Base-by-base conservation (phyloP, 2,797 vertebrate species). In the Dromococcyx pavoninus region DNA sequence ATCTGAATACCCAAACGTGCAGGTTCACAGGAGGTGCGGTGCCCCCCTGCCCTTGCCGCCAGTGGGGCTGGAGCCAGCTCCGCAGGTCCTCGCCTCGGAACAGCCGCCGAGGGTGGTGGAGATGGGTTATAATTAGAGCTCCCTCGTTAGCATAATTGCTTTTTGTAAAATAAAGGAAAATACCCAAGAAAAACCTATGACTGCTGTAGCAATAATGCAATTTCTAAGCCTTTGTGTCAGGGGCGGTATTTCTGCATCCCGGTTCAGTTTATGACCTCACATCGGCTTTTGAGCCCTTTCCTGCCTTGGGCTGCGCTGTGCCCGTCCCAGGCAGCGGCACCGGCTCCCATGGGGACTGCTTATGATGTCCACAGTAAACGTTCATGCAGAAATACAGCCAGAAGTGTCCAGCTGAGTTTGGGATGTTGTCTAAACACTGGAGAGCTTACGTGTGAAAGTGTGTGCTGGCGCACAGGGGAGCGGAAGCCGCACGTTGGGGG, bases 251-350 rank as follows among this genome's bases (percentile, higher is more conserved):
- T 57, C 73, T 41, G 44, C 13, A 1, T 77, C 77, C 65, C 0
- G 0, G 5, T 24, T 50, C 0, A 0, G 3, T 53, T 61, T 33
- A 5, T 1, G 0, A 30, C 13, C 16, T n/a, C 4, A 0, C 4
- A 0, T 27, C 1, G 0, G 50, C 5, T 88, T 80, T 23, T 7
- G 62, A 69, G 77, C 41, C 48, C 28, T 50, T 37, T 33, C 12
- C 24, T 58, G 14, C 77, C 28, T 7, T 2, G 54, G 53, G 28
- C 33, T 44, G 61, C 3, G 2, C 80, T 3, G 0, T 53, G 19
- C 5, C 11, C 18, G 0, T 77, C 57, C 35, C 78, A 2, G 30
- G 71, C 74, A 72, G 74, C 71, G 4, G 70, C 84, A 18, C 24
- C 10, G 1, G 17, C 58, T 65, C 66, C 56, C 2, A 4, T 7